phyloP scores from a whole-genome alignment of 2,113 vertebrate species.

The Rhipidura dahli region DNA sequence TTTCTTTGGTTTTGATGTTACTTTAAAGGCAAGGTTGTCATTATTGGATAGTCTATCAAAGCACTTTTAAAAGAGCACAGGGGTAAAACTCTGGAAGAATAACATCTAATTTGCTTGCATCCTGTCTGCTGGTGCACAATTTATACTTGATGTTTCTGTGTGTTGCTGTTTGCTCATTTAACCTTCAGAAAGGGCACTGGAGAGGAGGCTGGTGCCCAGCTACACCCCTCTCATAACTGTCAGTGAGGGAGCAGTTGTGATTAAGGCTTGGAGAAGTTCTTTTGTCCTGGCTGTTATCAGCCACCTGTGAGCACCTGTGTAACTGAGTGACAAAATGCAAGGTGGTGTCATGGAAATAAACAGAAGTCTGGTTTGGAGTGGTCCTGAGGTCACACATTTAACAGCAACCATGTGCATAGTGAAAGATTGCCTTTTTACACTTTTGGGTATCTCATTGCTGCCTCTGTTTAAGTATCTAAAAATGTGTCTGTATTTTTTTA shows the following conservation, averaged over 20 bases:
- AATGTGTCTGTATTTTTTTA: neutral
- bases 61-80: neutral
- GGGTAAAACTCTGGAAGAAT: neutral
- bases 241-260: neutral
- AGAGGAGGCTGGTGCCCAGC: neutral
- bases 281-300: neutral
- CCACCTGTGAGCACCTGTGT: neutral
- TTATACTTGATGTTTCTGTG: neutral
- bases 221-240: neutral
- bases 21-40: neutral
- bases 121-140: rapidly evolving
- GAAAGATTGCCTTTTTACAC: neutral
- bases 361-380: neutral
- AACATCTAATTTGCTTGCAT: neutral
- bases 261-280: neutral
- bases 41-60: neutral
- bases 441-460: neutral
- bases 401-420: rapidly evolving
- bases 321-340: neutral
- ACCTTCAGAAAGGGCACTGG: neutral
- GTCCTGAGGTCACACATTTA: neutral
- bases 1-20: neutral
- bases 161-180: neutral
- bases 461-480: neutral
- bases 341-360: neutral